phyloP scores from a whole-genome alignment of 2,888 invertebrate species.

The Drosophila paucipuncta region DNA sequence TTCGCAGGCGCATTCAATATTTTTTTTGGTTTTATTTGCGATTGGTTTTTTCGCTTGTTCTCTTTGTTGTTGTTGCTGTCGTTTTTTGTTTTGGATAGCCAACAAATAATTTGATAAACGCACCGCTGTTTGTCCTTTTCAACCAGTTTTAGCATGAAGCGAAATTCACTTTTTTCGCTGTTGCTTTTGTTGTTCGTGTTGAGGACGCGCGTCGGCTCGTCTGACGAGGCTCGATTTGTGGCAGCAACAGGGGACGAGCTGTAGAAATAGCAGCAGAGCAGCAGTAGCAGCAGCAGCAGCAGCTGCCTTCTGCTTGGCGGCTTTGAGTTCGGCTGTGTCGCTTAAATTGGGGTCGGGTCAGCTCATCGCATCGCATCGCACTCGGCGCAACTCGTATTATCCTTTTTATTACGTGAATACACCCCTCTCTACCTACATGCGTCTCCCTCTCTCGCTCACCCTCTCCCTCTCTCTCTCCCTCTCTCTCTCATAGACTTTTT shows the following conservation, averaged over 20 bases:
- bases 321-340: slow-evolving; percentile 22
- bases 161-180: slow-evolving; percentile 41
- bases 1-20: slow-evolving; percentile 26
- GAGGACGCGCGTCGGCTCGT: slow-evolving; percentile 39
- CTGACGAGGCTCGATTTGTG: slow-evolving; percentile 4
- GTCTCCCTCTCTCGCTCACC: not conserved
- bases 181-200: slow-evolving; percentile 49
- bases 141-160: slow-evolving; percentile 51
- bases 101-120: slow-evolving; percentile 65
- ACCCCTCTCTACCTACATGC: slow-evolving; percentile 4
- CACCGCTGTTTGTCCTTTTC: slow-evolving; percentile 52
- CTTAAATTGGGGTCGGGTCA: slow-evolving; percentile 74
- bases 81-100: slow-evolving; percentile 17
- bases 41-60: not conserved
- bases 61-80: slow-evolving; percentile 1
- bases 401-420: slow-evolving; percentile 72
- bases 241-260: not conserved
- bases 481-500: not conserved
- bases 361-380: slow-evolving; percentile 47
- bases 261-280: slow-evolving; percentile 3
- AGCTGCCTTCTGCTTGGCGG: slow-evolving; percentile 67
- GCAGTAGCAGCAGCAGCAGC: slow-evolving; percentile 49
- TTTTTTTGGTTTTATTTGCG: slow-evolving; percentile 4
- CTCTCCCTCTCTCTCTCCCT: not conserved
- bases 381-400: slow-evolving; percentile 59